Conservation (phyloP, 2,113 vertebrate species). For the Raja brachyura region DNA sequence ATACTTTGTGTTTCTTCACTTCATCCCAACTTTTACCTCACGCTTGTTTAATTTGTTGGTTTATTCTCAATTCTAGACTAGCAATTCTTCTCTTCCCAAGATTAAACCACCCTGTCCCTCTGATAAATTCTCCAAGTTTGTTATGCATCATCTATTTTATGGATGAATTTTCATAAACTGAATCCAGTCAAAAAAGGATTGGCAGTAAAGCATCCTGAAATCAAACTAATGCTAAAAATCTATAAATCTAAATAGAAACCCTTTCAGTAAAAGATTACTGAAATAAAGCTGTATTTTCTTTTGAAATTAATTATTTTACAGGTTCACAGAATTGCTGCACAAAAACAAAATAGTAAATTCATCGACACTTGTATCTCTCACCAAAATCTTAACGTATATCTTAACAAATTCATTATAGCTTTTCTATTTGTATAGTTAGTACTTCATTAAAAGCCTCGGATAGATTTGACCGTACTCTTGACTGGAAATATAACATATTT, state of each 20-base stretch:
- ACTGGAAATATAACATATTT: slow-evolving; percentile 46
- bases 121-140: slow-evolving; percentile 23
- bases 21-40: not conserved
- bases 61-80: not conserved
- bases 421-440: slow-evolving; percentile 46
- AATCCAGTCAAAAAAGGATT: not conserved
- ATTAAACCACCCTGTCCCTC: not conserved
- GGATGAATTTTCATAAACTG: not conserved
- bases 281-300: slow-evolving; percentile 37
- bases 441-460: slow-evolving; percentile 40
- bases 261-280: not conserved
- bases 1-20: not conserved
- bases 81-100: not conserved
- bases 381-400: slow-evolving; percentile 25
- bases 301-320: slow-evolving; percentile 33
- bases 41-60: not conserved
- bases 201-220: slow-evolving; percentile 11
- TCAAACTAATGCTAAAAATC: not conserved
- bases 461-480: slow-evolving; percentile 40
- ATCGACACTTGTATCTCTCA: slow-evolving; percentile 19
- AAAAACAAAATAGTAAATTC: slow-evolving; percentile 16
- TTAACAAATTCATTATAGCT: not conserved
- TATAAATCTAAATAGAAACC: not conserved
- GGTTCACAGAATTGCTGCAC: slow-evolving; percentile 22
- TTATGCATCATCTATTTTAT: not conserved